phyloP scores from a whole-genome alignment of 2,113 vertebrate genomes.

The Cisticola juncidis region DNA sequence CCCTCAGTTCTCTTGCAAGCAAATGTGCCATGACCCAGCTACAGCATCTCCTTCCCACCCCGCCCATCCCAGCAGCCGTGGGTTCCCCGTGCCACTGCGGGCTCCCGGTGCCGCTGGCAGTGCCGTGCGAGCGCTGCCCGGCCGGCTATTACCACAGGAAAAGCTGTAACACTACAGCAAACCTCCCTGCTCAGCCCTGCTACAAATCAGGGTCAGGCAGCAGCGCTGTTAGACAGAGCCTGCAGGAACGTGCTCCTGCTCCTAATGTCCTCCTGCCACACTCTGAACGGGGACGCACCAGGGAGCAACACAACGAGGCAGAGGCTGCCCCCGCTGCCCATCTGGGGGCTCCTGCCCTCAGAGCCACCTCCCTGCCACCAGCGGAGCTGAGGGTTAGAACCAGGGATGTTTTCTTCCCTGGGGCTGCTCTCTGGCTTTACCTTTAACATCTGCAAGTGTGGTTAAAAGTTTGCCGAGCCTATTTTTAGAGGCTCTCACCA shows the following conservation, averaged over 20 bases:
- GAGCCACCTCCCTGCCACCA: accelerated
- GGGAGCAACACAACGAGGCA: not conserved
- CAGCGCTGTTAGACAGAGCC: conserved; percentile 49
- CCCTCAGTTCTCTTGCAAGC: not conserved
- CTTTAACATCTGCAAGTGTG: conserved; percentile 52
- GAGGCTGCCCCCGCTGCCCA: not conserved
- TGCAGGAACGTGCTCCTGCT: conserved; percentile 38
- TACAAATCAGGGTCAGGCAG: conserved; percentile 61
- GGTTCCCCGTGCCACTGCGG: accelerated
- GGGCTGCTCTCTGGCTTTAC: conserved; percentile 13
- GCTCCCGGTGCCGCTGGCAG: not conserved
- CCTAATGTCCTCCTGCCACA: conserved; percentile 41
- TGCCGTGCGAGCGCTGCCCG: not conserved
- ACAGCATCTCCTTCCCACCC: not conserved
- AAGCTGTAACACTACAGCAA: conserved; percentile 35
- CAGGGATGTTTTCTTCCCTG: not conserved
- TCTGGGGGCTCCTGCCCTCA: not conserved
- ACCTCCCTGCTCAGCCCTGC: conserved; percentile 56
- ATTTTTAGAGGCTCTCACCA: conserved; percentile 67
- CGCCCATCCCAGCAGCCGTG: not conserved
- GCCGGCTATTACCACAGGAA: conserved; percentile 42
- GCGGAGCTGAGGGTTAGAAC: not conserved
- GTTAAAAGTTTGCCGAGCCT: conserved; percentile 64
- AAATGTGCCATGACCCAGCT: accelerated
- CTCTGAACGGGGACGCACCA: not conserved